Evolutionary conservation across 37 sponge, comb jelly and placozoan genomes (phyloP), one percentile per base, ranked within the genome.

Genomic region (Dysidea cf. avara): DNA sequence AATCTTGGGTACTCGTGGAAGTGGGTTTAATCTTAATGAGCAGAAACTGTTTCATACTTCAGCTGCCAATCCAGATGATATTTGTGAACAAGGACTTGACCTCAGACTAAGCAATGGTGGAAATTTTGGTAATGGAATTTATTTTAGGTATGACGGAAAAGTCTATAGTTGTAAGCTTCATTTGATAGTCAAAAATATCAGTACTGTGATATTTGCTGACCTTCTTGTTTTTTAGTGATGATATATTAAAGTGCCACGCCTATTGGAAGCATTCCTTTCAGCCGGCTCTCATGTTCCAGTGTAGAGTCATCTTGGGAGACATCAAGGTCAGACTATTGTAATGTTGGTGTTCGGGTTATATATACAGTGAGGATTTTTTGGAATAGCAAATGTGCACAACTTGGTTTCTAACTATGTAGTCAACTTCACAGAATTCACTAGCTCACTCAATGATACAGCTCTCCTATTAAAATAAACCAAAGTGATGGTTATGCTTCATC

Each of bases 81-180:
- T 91, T 28, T 84, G 86, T 67, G 83, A 76, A 33, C 87, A 91
- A 33, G 92, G 92, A 0, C 78, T 91, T 47, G 92, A 91, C 61
- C 68, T 31, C 3, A 62, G 92, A 12, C 79, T 91, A 24, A 70
- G 78, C 36, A 30, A 56, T 11, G 51, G 36, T 48, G 92, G 92
- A 3, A 58, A 36, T 69, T 91, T 91, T 81, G 92, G 92, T 0
- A 68, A 36, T 26, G 92, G 92, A 0, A 91, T 85, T 0, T 91
- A 91, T 68, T 91, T 91, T 75, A 91, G 92, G 92, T 91, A 29
- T 43, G 64, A 11, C 49, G 16, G 2, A 9, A 4, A 31, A 17
- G n/a, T 12, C 5, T 43, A 12, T 43, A 43, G 46, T 43, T 43
- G 46, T 43, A 12, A 43, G 46, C 7, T 43, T n/a, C n/a, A n/a